These are phyloP conservation scores for Phoxinus dragarum DNA, from an alignment of 2,797 vertebrate species.

Conservation along the genomic window DNA sequence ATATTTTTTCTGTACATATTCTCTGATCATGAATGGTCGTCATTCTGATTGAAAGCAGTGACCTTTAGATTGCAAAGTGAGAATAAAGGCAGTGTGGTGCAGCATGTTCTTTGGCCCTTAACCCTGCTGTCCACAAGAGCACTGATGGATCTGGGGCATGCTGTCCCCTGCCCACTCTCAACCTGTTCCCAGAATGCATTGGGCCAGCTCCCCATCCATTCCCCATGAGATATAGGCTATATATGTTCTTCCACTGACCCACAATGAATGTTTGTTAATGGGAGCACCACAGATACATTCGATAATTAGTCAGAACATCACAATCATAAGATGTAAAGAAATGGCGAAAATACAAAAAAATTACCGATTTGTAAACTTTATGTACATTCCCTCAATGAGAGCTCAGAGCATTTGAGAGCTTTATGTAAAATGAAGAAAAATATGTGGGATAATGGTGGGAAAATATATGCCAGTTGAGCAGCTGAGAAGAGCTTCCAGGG, in stretches of 20 bases:
- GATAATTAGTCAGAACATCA: background rate
- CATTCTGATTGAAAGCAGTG: constrained; percentile 33
- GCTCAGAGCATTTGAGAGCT: background rate
- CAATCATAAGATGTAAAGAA: background rate
- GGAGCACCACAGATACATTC: background rate
- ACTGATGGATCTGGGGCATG: constrained; percentile 52
- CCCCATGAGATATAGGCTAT: constrained; percentile 37
- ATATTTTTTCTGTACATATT: background rate
- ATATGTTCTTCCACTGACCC: constrained; percentile 43
- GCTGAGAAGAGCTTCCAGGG: constrained; percentile 25
- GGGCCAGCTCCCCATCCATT: constrained; percentile 24
- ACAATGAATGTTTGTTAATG: constrained; percentile 46
- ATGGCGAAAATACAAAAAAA: background rate
- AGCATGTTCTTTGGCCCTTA: constrained; percentile 41
- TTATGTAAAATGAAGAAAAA: constrained; percentile 4
- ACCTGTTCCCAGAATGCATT: constrained; percentile 50
- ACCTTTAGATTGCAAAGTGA: constrained; percentile 22
- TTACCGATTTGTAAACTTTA: background rate
- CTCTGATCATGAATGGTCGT: constrained; percentile 1
- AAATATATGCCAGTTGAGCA: background rate
- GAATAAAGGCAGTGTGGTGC: constrained; percentile 7
- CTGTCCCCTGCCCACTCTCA: constrained; percentile 44
- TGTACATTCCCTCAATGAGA: background rate
- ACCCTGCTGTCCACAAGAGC: constrained; percentile 36
- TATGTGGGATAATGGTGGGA: background rate